phyloP scores from a whole-genome alignment of 2,888 invertebrate species.

The Drosophila neotestacea region DNA sequence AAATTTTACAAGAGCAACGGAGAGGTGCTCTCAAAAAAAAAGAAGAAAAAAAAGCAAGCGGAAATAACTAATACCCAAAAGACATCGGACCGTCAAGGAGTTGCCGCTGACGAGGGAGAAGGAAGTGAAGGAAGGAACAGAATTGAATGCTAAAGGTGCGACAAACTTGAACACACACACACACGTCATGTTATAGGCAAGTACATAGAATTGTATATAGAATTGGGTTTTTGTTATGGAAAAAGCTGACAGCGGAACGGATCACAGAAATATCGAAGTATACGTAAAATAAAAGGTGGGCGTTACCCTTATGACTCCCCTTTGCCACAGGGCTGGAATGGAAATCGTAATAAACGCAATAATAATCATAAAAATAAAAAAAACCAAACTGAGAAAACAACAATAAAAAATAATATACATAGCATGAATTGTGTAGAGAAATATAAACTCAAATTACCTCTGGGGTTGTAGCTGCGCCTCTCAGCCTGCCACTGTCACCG shows the following conservation, averaged over 20 bases:
- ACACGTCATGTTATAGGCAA: not conserved
- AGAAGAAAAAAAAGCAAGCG: slow-evolving; percentile 1
- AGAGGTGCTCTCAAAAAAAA: no score
- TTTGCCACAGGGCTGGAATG: slow-evolving; percentile 63
- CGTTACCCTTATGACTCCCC: slow-evolving; percentile 62
- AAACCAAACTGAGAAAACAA: slow-evolving; percentile 55
- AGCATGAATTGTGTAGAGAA: no score
- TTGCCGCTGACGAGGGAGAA: slow-evolving; percentile 6
- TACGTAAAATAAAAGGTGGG: slow-evolving; percentile 48
- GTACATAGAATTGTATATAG: slow-evolving; percentile 11
- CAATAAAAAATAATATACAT: no score
- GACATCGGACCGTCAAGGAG: slow-evolving; percentile 17
- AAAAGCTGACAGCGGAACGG: slow-evolving; percentile 75
- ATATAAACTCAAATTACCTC: no score
- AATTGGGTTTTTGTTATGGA: slow-evolving; percentile 55
- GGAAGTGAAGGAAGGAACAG: slow-evolving; percentile 16
- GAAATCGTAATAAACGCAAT: slow-evolving; percentile 74
- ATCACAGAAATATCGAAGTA: slow-evolving; percentile 28
- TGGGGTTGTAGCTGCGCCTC: no score
- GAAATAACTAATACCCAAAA: slow-evolving; percentile 15
- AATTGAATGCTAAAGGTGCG: slow-evolving; percentile 46
- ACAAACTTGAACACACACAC: slow-evolving; percentile 4
- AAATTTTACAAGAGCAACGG: slow-evolving; percentile 6
- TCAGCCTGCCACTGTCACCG: no score
- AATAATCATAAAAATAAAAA: slow-evolving; percentile 63